phyloP scores from a whole-genome alignment of 2,888 invertebrate genomes.

The Tinea pellionella region DNA sequence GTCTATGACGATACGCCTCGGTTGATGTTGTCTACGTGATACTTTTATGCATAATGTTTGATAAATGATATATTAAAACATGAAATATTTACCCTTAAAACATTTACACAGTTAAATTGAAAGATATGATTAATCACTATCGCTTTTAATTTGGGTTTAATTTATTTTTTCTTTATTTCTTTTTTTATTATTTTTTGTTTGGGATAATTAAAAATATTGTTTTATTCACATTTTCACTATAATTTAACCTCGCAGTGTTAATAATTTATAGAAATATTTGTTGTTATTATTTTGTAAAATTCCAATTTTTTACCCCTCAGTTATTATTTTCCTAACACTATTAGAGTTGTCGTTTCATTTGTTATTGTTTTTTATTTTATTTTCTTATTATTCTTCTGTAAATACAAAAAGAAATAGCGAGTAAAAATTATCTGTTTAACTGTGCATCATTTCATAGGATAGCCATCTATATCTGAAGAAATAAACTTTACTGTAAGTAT shows the following conservation, averaged over 20 bases:
- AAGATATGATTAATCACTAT: neutral
- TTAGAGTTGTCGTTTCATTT: conserved; percentile 29
- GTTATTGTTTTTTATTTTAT: conserved; percentile 35
- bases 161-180: neutral
- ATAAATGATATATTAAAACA: neutral
- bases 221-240: neutral
- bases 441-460: conserved; percentile 81
- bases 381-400: conserved; percentile 57
- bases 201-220: neutral
- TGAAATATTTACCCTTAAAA: neutral
- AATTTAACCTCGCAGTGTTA: neutral
- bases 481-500: conserved; percentile 70
- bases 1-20: no score
- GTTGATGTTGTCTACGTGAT: no score
- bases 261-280: neutral
- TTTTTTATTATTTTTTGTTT: neutral
- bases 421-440: conserved; percentile 82
- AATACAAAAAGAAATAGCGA: conserved; percentile 66
- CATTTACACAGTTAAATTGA: conserved; percentile 11
- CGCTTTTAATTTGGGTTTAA: conserved; percentile 9
- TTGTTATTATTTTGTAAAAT: neutral
- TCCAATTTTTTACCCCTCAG: neutral
- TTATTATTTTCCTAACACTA: neutral
- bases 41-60: neutral
- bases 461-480: conserved; percentile 73